Base-by-base conservation (phyloP, 2,888 invertebrate species). In the Nephrotoma flavescens region DNA sequence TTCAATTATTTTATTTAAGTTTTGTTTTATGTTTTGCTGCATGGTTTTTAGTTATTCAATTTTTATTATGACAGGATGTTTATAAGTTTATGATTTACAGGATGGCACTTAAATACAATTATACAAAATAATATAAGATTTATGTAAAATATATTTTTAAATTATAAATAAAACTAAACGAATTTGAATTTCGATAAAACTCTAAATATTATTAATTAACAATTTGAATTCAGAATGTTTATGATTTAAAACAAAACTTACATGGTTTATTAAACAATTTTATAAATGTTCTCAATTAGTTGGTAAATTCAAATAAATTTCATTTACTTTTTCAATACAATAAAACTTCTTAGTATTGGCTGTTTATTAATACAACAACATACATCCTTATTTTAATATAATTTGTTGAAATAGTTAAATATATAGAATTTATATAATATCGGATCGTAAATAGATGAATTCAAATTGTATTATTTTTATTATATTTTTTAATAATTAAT, bases 71-170 rank as follows among this genome's bases (percentile, higher is more conserved):
- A 84, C 84, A 84, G 84, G 84, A 84, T 42, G 31, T 71, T 15
- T 84, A 42, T 84, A 41, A 88, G 87, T 88, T 89, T 86, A 87
- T 89, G 89, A 31, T 88, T 90, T 90, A 90, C 90, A 90, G 90
- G 89, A 89, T 88, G 89, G 88, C 89, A 89, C 86, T 42, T 84
- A 84, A 84, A 84, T 42, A 84, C 84, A 42, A 42, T 84, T 84
- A 42, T 7, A 42, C 42, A 84, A 44, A 86, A 83, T 45, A 85
- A 52, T 42, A 52, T n/a, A 31, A 31, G 45, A 86, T 87, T 86
- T 86, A 42, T 15, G 41, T 86, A 86, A 42, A 83, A 41, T 41
- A 41, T 83, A 83, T 83, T 41, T 83, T 83, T 83, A 83, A 7
- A 84, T 71, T 71, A 9, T 11, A 71, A 31, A 52, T 52, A 31